Conservation (phyloP, 2,888 invertebrate genomes). For the Catocala fraxini region DNA sequence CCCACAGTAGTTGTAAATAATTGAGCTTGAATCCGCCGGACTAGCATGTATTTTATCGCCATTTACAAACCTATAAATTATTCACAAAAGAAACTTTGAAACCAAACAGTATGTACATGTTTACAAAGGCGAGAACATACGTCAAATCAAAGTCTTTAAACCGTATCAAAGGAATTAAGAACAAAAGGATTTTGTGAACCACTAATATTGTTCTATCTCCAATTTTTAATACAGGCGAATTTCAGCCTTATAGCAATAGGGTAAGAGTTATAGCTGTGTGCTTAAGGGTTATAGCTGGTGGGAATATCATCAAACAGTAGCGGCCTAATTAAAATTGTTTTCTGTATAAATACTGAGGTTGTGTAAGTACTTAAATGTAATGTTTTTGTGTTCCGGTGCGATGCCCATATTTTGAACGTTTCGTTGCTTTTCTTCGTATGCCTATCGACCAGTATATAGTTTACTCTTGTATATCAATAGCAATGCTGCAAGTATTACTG, state of each 20-base stretch:
- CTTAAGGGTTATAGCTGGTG: conserved; percentile 11
- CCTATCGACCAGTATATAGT: no score
- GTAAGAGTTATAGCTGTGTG: fast-evolving
- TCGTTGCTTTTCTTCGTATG: no score
- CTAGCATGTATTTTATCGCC: conserved; percentile 24
- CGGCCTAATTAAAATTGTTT: conserved; percentile 47
- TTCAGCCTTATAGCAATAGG: background rate
- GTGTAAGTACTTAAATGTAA: conserved; percentile 26
- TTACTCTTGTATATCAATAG: no score
- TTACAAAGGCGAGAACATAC: conserved; percentile 40
- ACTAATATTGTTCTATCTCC: conserved; percentile 8
- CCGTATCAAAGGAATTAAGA: conserved; percentile 60
- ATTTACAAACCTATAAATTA: conserved; percentile 44
- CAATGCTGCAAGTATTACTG: no score
- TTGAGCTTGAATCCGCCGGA: background rate
- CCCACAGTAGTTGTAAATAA: background rate
- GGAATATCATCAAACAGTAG: conserved; percentile 54
- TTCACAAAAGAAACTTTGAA: conserved; percentile 37
- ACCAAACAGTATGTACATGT: conserved; percentile 42
- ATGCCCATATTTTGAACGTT: no score
- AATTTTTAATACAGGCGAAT: conserved; percentile 1
- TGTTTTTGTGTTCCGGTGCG: conserved; percentile 15
- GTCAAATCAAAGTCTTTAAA: conserved; percentile 51
- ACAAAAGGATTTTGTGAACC: conserved; percentile 56
- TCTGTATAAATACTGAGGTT: conserved; percentile 21